Conservation (phyloP, 2,888 invertebrate species). For the Cacoxenus indagator region DNA sequence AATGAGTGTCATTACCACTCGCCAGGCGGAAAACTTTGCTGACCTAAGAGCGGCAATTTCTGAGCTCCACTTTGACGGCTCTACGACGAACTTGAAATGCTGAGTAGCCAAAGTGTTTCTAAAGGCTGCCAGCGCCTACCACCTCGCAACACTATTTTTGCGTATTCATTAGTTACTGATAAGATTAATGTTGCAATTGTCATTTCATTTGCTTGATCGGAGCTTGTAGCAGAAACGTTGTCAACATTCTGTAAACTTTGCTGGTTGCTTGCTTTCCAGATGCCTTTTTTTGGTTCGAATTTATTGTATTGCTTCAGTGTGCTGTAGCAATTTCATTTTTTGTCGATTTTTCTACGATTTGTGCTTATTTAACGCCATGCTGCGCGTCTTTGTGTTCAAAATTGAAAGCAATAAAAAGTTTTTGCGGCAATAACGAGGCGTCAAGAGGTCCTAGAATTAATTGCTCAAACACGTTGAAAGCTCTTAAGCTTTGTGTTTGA, state of each 20-base stretch:
- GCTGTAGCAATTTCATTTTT: neutral
- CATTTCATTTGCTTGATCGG: neutral
- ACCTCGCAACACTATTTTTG: neutral
- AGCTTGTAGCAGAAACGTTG: neutral
- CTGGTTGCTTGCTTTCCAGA: neutral
- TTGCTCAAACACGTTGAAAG: neutral
- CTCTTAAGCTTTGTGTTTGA: too few species aligned
- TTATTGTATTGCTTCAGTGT: neutral
- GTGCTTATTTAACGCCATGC: neutral
- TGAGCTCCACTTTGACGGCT: neutral
- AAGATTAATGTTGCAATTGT: conserved; percentile 43
- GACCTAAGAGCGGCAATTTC: conserved; percentile 20
- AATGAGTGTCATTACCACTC: conserved; percentile 59
- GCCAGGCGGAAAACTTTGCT: conserved; percentile 43
- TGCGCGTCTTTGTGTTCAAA: neutral
- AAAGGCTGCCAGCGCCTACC: neutral
- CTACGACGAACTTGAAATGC: neutral
- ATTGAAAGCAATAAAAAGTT: conserved; percentile 16
- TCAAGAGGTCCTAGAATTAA: neutral
- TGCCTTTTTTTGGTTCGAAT: neutral
- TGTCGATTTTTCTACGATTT: neutral
- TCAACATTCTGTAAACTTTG: neutral
- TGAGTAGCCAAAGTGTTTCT: neutral
- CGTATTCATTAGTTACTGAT: conserved; percentile 40
- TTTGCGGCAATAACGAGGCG: conserved; percentile 14